These are phyloP conservation scores for Chloropsis hardwickii DNA, from an alignment of 2,113 vertebrate species.

Conservation along the genomic window DNA sequence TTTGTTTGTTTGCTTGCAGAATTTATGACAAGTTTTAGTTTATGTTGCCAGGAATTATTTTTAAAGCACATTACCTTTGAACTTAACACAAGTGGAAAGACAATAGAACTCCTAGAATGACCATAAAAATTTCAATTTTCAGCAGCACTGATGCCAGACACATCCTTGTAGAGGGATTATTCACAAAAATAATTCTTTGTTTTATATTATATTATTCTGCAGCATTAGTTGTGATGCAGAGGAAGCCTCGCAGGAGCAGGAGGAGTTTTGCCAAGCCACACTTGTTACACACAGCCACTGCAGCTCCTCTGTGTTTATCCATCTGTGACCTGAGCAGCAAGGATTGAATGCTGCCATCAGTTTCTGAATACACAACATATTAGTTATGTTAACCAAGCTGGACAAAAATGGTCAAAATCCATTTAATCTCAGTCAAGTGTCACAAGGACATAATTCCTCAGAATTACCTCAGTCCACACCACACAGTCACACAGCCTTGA, in stretches of 20 bases:
- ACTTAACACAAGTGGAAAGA: neutral
- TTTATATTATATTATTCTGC: too few species aligned
- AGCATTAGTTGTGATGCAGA: neutral
- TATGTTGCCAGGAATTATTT: fast-evolving
- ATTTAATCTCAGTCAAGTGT: neutral
- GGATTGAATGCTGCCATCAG: neutral
- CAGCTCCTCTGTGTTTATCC: neutral
- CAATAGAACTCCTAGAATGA: neutral
- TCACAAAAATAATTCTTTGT: neutral
- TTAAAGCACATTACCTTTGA: neutral
- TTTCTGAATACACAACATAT: neutral
- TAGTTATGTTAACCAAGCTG: neutral
- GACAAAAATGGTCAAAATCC: neutral
- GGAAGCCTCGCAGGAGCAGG: neutral
- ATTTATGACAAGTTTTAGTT: neutral
- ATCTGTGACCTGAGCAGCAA: neutral
- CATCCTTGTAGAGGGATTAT: neutral
- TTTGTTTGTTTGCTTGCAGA: neutral
- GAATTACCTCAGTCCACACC: neutral
- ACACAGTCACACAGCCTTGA: neutral
- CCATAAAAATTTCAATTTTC: neutral
- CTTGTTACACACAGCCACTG: neutral
- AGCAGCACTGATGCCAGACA: neutral
- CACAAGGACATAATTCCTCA: neutral
- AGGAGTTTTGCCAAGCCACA: neutral